Percentiles rank a stretch among this genome's conserved stretches.
phyloP scores from a whole-genome alignment of 2,113 vertebrate genomes.

The Burhinus oedicnemus region DNA sequence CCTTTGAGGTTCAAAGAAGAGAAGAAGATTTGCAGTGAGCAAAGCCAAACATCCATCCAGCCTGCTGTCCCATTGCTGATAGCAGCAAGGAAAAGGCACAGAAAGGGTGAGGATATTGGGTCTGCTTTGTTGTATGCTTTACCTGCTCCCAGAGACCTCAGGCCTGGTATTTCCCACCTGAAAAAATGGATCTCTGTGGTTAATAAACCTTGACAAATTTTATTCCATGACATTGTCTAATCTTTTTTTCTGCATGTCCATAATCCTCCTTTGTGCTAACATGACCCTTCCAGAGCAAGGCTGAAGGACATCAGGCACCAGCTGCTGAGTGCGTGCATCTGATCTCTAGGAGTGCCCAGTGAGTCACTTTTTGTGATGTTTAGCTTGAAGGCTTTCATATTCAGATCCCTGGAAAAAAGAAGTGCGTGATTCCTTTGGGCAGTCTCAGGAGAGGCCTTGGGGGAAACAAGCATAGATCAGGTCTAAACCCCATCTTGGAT shows the following conservation, averaged over 20 bases:
- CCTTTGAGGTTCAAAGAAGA: slow-evolving; percentile 26
- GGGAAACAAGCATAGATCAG: not conserved
- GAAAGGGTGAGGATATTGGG: not conserved
- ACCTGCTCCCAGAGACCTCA: not conserved
- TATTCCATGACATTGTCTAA: not conserved
- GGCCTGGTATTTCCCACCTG: not conserved
- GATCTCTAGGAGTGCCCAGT: not conserved
- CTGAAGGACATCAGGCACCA: not conserved
- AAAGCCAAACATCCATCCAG: not conserved
- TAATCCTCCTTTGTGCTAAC: not conserved
- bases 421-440: not conserved
- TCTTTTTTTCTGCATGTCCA: not conserved
- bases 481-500: not conserved
- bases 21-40: not conserved
- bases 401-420: not conserved
- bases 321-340: not conserved
- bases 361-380: not conserved
- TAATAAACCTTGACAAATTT: not conserved
- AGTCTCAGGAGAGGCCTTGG: not conserved
- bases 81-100: not conserved
- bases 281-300: not conserved
- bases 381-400: not conserved
- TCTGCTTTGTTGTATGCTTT: not conserved
- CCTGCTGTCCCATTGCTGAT: not conserved
- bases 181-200: not conserved